Conservation (phyloP, 2,888 invertebrate species). For the Pseudanteris insignis region DNA sequence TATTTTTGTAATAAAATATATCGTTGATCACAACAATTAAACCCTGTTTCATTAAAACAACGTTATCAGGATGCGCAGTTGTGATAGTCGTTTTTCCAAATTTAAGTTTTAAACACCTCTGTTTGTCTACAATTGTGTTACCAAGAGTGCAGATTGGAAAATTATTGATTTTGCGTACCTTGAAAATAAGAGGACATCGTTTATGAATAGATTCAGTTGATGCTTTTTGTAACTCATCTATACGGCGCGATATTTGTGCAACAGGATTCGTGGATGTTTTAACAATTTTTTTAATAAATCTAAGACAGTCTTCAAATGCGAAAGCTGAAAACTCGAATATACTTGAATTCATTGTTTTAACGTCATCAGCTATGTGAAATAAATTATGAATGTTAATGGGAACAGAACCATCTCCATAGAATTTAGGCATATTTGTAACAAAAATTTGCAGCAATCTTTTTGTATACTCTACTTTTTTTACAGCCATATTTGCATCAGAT, state of each 20-base stretch:
- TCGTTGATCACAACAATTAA: too few species aligned
- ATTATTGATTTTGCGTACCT: background rate
- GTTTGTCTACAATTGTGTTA: too few species aligned
- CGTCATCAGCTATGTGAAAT: background rate
- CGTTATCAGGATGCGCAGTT: background rate
- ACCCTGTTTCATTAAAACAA: too few species aligned
- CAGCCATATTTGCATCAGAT: background rate
- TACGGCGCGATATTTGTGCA: background rate
- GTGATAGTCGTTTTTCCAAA: background rate
- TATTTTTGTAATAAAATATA: too few species aligned
- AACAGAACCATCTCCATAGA: background rate
- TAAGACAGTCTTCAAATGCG: background rate
- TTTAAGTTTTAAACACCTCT: background rate
- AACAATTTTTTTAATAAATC: background rate
- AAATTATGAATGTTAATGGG: background rate
- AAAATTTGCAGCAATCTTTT: background rate
- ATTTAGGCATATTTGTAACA: background rate
- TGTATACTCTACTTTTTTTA: background rate
- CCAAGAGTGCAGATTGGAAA: constrained; percentile 1
- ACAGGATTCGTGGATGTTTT: background rate
- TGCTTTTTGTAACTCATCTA: background rate
- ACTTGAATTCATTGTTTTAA: background rate
- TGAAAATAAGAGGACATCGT: too few species aligned
- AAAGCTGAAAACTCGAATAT: background rate
- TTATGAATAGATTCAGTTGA: too few species aligned